Conservation (phyloP, 1,140 invertebrate genomes). For the Sycobia sp. region DNA sequence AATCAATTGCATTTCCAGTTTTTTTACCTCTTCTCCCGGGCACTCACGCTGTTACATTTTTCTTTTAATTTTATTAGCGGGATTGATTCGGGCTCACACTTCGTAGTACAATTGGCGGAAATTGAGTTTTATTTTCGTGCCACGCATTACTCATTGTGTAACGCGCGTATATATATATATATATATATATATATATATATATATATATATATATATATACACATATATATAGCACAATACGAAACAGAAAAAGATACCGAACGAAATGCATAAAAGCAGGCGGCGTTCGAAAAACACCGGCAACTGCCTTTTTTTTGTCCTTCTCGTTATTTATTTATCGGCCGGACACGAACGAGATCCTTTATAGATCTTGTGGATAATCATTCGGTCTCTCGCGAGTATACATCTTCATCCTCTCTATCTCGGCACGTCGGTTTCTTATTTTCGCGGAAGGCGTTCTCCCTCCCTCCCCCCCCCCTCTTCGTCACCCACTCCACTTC, state of each 20-base stretch:
- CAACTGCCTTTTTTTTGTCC: too few species aligned
- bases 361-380: conserved; percentile 56
- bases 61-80: conserved; percentile 37
- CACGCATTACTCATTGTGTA: not conserved
- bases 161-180: too few species aligned
- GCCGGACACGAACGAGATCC: conserved; percentile 59
- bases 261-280: too few species aligned
- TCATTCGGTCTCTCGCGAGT: conserved; percentile 57
- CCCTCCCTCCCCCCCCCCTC: conserved; percentile 15
- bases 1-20: too few species aligned
- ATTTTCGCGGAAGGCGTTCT: not conserved
- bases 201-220: too few species aligned
- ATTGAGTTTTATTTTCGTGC: too few species aligned
- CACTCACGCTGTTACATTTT: conserved; percentile 23
- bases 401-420: conserved; percentile 40
- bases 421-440: not conserved
- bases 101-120: too few species aligned
- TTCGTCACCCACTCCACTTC: too few species aligned
- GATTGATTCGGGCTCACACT: conserved; percentile 39
- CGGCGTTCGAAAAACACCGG: too few species aligned
- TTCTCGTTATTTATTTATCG: conserved; percentile 54
- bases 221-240: too few species aligned
- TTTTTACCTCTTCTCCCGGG: not conserved
- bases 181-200: too few species aligned
- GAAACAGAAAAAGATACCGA: too few species aligned